Conservation (phyloP, 2,113 vertebrate genomes). For the Chlorocebus sabaeus region DNA sequence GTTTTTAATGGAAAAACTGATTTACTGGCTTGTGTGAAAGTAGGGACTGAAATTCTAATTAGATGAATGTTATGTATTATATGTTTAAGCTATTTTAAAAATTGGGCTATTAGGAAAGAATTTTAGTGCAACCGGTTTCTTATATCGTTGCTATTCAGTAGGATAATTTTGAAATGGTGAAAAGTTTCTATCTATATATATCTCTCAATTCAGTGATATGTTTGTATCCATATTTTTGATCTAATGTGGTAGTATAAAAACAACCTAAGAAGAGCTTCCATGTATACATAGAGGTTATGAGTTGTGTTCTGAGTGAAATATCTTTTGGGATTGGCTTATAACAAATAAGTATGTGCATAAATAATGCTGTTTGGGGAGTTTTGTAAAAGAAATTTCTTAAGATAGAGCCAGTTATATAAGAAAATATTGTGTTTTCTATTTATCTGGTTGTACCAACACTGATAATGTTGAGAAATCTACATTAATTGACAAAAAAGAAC, state of each 20-base stretch:
- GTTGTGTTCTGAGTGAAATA: background rate
- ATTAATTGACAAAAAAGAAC: background rate
- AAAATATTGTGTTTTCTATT: background rate
- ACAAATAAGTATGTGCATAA: background rate
- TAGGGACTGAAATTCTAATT: slow-evolving; percentile 6
- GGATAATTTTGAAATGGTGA: background rate
- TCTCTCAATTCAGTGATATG: background rate
- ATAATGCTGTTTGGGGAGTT: background rate
- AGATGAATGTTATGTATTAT: background rate
- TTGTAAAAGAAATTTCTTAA: background rate
- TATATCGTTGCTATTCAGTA: background rate
- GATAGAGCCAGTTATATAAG: background rate
- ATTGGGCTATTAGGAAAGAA: background rate
- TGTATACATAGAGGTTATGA: background rate
- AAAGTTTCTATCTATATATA: background rate
- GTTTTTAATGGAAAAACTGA: background rate
- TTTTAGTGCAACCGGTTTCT: background rate
- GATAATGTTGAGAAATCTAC: background rate
- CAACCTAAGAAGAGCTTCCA: background rate
- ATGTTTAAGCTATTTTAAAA: slow-evolving; percentile 18
- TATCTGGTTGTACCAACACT: background rate
- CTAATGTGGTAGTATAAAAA: background rate
- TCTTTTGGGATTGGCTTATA: background rate
- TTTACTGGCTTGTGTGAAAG: background rate
- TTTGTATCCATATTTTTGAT: background rate